Percentiles rank a stretch among this genome's conserved stretches.
These are phyloP conservation scores for Saxidomus purpurata DNA, from an alignment of 1,140 invertebrate species.

Conservation along the genomic window DNA sequence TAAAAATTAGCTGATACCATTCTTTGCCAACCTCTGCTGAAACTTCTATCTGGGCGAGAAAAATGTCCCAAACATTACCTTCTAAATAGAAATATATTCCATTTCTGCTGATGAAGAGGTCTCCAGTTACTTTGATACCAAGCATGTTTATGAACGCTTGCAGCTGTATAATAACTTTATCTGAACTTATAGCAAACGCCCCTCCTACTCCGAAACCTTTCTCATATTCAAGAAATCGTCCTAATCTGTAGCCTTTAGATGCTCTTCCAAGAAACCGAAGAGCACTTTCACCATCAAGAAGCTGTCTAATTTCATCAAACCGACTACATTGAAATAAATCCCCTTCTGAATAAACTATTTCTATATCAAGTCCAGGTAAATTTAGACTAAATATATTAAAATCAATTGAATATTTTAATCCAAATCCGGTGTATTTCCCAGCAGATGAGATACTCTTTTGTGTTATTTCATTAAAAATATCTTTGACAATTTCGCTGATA, in stretches of 20 bases:
- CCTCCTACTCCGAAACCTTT: no score
- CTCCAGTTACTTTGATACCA: not conserved
- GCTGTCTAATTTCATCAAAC: constrained; percentile 14
- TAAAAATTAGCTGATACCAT: constrained; percentile 48
- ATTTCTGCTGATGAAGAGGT: constrained; percentile 9
- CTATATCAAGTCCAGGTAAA: constrained; percentile 11
- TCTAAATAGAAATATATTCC: no score
- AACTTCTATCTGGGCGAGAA: constrained; percentile 17
- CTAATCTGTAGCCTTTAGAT: not conserved
- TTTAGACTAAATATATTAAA: constrained; percentile 9
- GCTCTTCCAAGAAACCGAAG: not conserved
- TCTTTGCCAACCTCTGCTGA: constrained; percentile 7
- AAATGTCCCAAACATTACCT: no score
- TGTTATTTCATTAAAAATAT: not conserved
- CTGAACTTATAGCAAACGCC: no score
- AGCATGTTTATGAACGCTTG: not conserved
- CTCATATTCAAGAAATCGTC: constrained; percentile 34
- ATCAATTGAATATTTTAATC: constrained; percentile 19
- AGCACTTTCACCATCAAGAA: no score
- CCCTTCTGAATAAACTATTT: constrained; percentile 48
- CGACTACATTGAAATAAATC: constrained; percentile 28
- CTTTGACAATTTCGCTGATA: not conserved
- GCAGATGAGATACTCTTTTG: not conserved
- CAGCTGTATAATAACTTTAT: no score
- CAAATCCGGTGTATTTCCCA: constrained; percentile 9